Conservation (phyloP, 1,140 invertebrate genomes). For the Lepidurus apus region DNA sequence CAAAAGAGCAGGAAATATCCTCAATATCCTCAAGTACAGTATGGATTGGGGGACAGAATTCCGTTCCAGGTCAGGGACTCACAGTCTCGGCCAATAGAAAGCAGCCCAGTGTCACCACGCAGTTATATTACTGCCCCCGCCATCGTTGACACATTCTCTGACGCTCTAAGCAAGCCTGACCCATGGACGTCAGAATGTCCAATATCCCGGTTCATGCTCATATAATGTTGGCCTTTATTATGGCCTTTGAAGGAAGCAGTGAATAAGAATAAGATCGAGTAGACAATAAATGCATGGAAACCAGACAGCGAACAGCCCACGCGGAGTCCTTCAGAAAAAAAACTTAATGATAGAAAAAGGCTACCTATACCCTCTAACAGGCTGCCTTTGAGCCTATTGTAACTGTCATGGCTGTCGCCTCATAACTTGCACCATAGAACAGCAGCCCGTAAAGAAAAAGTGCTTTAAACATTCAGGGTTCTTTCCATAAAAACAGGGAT, state of each 20-base stretch:
- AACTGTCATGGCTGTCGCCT: not conserved
- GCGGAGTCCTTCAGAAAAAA: not conserved
- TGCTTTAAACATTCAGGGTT: not conserved
- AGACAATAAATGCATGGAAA: not conserved
- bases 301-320: not conserved
- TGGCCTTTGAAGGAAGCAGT: too few species aligned
- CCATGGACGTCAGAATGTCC: not conserved
- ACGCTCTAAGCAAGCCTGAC: not conserved
- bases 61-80: not conserved
- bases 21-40: not conserved
- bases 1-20: not conserved
- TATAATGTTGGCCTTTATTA: too few species aligned
- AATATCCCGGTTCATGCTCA: too few species aligned
- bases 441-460: not conserved
- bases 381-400: not conserved
- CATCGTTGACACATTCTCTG: not conserved
- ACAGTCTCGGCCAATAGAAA: not conserved
- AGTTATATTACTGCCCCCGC: not conserved
- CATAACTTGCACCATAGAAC: not conserved
- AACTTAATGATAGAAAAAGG: not conserved
- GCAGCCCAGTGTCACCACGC: not conserved
- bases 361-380: not conserved
- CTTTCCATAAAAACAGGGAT: constrained; percentile 1
- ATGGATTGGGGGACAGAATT: not conserved
- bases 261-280: not conserved